Evolutionary conservation across 2,797 vertebrate species (phyloP).

Genomic region (Mastacembelus armatus): DNA sequence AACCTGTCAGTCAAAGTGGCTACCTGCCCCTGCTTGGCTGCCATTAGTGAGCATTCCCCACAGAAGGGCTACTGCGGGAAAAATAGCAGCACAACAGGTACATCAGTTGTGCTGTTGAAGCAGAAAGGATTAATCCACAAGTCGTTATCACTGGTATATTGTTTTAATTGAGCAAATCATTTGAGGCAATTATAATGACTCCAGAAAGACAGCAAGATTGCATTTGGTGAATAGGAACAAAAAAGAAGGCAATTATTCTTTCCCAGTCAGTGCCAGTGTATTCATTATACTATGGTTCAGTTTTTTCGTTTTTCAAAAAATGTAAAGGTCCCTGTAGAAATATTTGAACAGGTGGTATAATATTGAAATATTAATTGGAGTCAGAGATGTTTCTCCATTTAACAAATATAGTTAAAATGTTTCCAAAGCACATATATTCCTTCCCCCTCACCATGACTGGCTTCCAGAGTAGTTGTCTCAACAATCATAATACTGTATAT

Average conservation of each 20-base stretch:
- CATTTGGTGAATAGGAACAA: slow-evolving; percentile 31
- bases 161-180: slow-evolving; percentile 52
- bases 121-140: slow-evolving; percentile 52
- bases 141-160: slow-evolving; percentile 40
- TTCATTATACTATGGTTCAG: not conserved
- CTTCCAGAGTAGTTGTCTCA: not conserved
- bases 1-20: slow-evolving; percentile 79
- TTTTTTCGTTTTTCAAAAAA: too few relatives aligned
- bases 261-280: not conserved
- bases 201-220: slow-evolving; percentile 14
- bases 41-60: slow-evolving; percentile 4
- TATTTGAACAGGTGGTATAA: not conserved
- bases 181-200: slow-evolving; percentile 24
- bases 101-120: slow-evolving; percentile 48
- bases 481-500: too few relatives aligned
- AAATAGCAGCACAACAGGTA: slow-evolving; percentile 48
- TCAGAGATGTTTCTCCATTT: not conserved
- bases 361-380: not conserved
- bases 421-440: too few relatives aligned
- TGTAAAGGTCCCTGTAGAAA: not conserved
- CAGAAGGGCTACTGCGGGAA: slow-evolving; percentile 19
- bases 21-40: slow-evolving; percentile 41
- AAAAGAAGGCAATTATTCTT: slow-evolving; percentile 6
- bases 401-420: not conserved
- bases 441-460: not conserved